These are phyloP conservation scores for Hypsibius dujardini DNA, from an alignment of 1,140 invertebrate species.

Conservation along the genomic window DNA sequence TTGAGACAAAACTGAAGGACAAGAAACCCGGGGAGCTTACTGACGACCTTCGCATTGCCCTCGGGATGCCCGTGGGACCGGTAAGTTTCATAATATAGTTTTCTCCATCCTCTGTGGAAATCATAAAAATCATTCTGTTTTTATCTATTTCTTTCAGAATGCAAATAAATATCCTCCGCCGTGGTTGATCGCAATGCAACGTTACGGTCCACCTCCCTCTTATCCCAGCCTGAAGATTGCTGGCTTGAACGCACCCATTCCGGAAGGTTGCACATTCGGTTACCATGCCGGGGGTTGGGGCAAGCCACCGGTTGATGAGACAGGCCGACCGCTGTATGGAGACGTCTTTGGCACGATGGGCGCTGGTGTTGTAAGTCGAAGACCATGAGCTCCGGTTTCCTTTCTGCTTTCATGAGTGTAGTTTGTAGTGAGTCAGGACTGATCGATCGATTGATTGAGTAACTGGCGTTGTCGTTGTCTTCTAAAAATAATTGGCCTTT, in stretches of 20 bases:
- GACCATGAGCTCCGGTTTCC: background rate
- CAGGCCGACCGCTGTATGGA: constrained; percentile 88
- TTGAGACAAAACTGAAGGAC: constrained; percentile 88
- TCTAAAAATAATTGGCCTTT: too few relatives aligned
- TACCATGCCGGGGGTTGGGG: constrained; percentile 99
- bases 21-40: constrained; percentile 96
- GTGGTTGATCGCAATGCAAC: constrained; percentile 98
- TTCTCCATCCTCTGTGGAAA: constrained; percentile 11
- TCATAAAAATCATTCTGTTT: constrained; percentile 22
- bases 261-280: constrained; percentile 88
- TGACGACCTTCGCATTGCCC: constrained; percentile 79
- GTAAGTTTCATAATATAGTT: constrained; percentile 30
- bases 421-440: too few relatives aligned
- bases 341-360: constrained; percentile 70
- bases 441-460: too few relatives aligned
- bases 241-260: constrained; percentile 75
- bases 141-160: constrained; percentile 26
- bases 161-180: constrained; percentile 64
- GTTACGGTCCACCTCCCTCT: constrained; percentile 94
- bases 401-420: background rate
- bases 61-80: constrained; percentile 95
- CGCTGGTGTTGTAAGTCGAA: constrained; percentile 21
- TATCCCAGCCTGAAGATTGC: constrained; percentile 97
- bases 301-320: constrained; percentile 98
- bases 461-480: too few relatives aligned